Base-by-base conservation (phyloP, 2,797 vertebrate genomes). In the Lindbergichthys nudifrons region DNA sequence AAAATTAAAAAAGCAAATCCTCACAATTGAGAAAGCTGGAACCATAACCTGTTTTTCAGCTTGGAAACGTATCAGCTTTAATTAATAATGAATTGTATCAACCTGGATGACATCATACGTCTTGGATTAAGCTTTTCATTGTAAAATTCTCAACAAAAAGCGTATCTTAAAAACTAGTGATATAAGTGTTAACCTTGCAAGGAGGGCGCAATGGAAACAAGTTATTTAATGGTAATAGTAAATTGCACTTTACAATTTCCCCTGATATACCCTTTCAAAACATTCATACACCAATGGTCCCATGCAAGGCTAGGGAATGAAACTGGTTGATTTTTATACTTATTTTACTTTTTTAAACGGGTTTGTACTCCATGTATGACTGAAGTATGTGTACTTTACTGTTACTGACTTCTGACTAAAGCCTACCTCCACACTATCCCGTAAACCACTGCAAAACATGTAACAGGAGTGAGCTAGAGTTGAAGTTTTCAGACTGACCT, bases 401-500 rank as follows among this genome's bases (percentile, higher is more conserved):
- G 6, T 50, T 41, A 65, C 7, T 51, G 21, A 39, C 39, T 70
- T 19, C 47, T 43, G 54, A 51, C 30, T 64, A 59, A 57, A 70
- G 39, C 43, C 59, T 47, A 50, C 45, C 32, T 26, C 32, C 8
- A 36, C 32, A 36, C 32, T 36, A 9, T 36, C 32, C 32, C 8
- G 8, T 36, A 36, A 36, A 9, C 32, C 32, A 36, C 32, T 36
- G 32, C 32, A 36, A 9, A 7, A 9, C 32, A 36, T 36, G 32
- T 36, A 36, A 36, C 36, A 36, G 32, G 32, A 36, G 7, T 36
- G 32, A 36, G 32, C 32, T 36, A 9, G 7, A 36, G 32, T 26
- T 26, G 4, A 59, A 32, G 9, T 52, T 77, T 75, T 65, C 21
- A 60, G n/a, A 61, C 6, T 8, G 39, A 53, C 52, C 54, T 67